These are phyloP conservation scores for Dasyornis broadbenti DNA, from an alignment of 2,113 vertebrate genomes.

Conservation along the genomic window DNA sequence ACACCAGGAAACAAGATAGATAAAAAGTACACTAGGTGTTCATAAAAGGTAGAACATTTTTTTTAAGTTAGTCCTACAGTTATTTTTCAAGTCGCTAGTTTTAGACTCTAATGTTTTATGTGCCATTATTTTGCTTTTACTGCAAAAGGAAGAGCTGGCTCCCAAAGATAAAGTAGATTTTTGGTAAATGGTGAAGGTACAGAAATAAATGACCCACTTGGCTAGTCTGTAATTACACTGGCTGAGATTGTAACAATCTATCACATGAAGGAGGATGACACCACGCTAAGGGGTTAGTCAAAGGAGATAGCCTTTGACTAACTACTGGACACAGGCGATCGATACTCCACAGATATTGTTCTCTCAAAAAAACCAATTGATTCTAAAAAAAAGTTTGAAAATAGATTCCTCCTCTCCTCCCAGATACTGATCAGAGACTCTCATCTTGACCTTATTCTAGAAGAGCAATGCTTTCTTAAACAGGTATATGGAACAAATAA, in stretches of 20 bases:
- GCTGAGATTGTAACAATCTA: slow-evolving; percentile 97
- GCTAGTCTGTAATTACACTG: slow-evolving; percentile 96
- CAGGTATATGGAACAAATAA: slow-evolving; percentile 86
- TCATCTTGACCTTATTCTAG: slow-evolving; percentile 88
- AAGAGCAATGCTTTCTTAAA: slow-evolving; percentile 84
- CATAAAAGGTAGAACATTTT: slow-evolving; percentile 58
- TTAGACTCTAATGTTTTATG: slow-evolving; percentile 83
- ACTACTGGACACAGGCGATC: slow-evolving; percentile 93
- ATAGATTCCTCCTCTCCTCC: slow-evolving; percentile 86
- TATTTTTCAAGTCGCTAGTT: slow-evolving; percentile 70
- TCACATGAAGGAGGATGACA: slow-evolving; percentile 90
- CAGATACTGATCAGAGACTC: slow-evolving; percentile 90
- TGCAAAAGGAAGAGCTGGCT: slow-evolving; percentile 88
- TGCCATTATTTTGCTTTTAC: slow-evolving; percentile 85
- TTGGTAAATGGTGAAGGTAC: slow-evolving; percentile 95
- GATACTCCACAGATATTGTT: slow-evolving; percentile 92
- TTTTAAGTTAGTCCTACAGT: slow-evolving; percentile 68
- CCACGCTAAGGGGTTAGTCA: slow-evolving; percentile 93
- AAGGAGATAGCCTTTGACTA: slow-evolving; percentile 99
- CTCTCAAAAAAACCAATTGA: slow-evolving; percentile 84
- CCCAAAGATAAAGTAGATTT: slow-evolving; percentile 95
- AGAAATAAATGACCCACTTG: slow-evolving; percentile 98
- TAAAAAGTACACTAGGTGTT: slow-evolving; percentile 46
- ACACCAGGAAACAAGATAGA: background rate
- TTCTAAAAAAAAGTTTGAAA: slow-evolving; percentile 91